A percentile compares a stretch with the other conserved stretches of the same genome.
phyloP scores from a whole-genome alignment of 2,888 invertebrate genomes.

The Pachydiplax longipennis region DNA sequence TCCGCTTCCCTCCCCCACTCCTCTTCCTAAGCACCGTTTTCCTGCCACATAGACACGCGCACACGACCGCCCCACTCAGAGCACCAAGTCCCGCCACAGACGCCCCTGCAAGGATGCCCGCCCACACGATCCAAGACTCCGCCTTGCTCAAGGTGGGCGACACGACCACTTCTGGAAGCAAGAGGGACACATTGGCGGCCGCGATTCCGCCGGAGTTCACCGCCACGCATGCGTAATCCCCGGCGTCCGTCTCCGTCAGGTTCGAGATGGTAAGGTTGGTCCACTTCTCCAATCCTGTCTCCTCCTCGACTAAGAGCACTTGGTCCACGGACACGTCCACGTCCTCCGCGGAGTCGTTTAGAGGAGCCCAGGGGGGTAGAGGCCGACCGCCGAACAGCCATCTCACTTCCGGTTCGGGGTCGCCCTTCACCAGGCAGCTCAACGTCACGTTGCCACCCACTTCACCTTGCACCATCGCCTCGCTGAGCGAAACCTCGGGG shows the following conservation, averaged over 20 bases:
- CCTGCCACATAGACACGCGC: slow-evolving; percentile 47
- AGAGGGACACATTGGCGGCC: slow-evolving; percentile 66
- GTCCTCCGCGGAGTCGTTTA: slow-evolving; percentile 55
- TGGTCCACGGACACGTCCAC: slow-evolving; percentile 51
- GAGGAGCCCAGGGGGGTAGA: slow-evolving; percentile 48
- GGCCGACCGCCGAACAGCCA: slow-evolving; percentile 75
- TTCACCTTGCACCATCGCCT: slow-evolving; percentile 70
- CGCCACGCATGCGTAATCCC: slow-evolving; percentile 84
- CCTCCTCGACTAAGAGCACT: slow-evolving; percentile 52
- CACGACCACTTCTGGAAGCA: slow-evolving; percentile 53
- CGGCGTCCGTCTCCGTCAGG: slow-evolving; percentile 81
- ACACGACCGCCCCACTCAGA: slow-evolving; percentile 46
- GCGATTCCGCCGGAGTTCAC: slow-evolving; percentile 71
- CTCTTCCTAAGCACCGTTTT: slow-evolving; percentile 20
- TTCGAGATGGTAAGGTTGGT: slow-evolving; percentile 83
- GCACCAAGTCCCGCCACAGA: slow-evolving; percentile 11
- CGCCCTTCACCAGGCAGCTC: slow-evolving; percentile 81
- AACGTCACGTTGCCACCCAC: slow-evolving; percentile 84
- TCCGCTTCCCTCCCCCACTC: slow-evolving; percentile 61
- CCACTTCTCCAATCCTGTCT: slow-evolving; percentile 66
- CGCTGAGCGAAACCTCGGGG: slow-evolving; percentile 69
- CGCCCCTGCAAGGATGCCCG: slow-evolving; percentile 45
- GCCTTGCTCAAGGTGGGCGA: slow-evolving; percentile 46
- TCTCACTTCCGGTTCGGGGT: slow-evolving; percentile 82
- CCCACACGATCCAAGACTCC: slow-evolving; percentile 46